Base-by-base conservation (phyloP, 2,888 invertebrate genomes). In the Drosophila seclusa region DNA sequence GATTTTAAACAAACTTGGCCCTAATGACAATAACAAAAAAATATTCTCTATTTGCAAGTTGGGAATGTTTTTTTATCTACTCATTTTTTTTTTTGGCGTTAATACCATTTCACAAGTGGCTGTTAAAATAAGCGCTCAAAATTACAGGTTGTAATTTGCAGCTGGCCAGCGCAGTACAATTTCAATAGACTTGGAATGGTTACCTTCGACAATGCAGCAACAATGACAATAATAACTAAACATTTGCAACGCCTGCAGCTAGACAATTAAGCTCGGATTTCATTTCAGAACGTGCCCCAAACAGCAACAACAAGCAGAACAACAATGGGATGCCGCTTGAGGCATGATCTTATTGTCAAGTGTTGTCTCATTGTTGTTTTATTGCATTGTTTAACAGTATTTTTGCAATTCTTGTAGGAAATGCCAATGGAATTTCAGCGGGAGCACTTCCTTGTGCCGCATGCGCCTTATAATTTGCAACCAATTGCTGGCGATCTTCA, bases 231-330 rank as follows among this genome's bases (percentile, higher is more conserved):
- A 50, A 52, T 21, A 73, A 48, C 57, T 50, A 50, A 76, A 76
- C 63, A 81, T 71, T 83, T 86, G 69, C 72, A 76, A 60, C 52
- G 74, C 53, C 53, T 68, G 62, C 64, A 67, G 60, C 75, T 62
- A 52, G 58, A 78, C 85, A 87, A 80, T 84, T 73, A 73, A 54
- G 67, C 74, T 68, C 65, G 49, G 79, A 79, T 85, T 85, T 77
- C 82, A 60, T 58, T 67, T 73, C 69, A 85, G 85, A 85, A 85
- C 88, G 86, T 85, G 85, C 83, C 72, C 58, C 63, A 81, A 59
- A 48, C 49, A 53, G 53, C 27, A 57, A 45, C 55, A 45, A 64
- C 63, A 64, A 52, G 16, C 40, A 49, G 49, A 38, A 68, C 45
- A 59, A 61, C 66, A 60, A 80, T 62, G 24, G 13, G 6, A 38